These are phyloP conservation scores for Dicyrtoma fusca DNA, from an alignment of 2,888 invertebrate genomes.

Conservation along the genomic window DNA sequence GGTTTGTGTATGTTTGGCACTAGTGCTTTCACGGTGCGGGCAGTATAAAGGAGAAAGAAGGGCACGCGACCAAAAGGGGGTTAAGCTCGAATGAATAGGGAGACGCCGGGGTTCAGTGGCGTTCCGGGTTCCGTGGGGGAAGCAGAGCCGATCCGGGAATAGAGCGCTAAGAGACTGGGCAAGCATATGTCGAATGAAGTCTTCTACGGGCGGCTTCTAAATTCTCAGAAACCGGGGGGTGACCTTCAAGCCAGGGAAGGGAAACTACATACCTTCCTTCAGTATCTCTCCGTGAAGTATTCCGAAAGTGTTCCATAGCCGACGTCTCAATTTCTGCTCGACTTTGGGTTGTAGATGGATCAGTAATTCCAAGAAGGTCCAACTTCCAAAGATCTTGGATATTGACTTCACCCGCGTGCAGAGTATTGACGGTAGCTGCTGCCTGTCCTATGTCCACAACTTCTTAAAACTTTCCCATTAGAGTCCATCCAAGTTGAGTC, in stretches of 20 bases:
- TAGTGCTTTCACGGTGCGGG: too few relatives aligned
- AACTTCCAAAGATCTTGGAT: background rate
- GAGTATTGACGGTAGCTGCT: background rate
- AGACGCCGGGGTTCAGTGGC: too few relatives aligned
- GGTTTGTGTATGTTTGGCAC: too few relatives aligned
- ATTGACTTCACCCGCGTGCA: too few relatives aligned
- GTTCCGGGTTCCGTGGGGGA: too few relatives aligned
- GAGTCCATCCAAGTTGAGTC: conserved; percentile 1
- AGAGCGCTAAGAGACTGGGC: too few relatives aligned
- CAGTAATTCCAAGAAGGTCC: conserved; percentile 6
- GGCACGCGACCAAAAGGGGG: too few relatives aligned
- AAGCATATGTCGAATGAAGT: background rate
- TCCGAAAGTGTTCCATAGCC: conserved; percentile 30
- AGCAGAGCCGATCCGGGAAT: too few relatives aligned
- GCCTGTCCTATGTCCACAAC: background rate
- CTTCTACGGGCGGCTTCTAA: background rate
- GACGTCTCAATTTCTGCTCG: conserved; percentile 36
- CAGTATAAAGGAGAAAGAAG: too few relatives aligned
- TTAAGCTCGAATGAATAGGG: too few relatives aligned
- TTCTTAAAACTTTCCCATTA: background rate
- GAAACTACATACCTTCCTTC: background rate
- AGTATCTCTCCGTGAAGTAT: background rate
- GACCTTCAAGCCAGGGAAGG: conserved; percentile 12
- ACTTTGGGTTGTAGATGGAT: background rate
- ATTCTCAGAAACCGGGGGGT: background rate